phyloP scores from a whole-genome alignment of 2,797 vertebrate species.

The Euthynnus affinis region DNA sequence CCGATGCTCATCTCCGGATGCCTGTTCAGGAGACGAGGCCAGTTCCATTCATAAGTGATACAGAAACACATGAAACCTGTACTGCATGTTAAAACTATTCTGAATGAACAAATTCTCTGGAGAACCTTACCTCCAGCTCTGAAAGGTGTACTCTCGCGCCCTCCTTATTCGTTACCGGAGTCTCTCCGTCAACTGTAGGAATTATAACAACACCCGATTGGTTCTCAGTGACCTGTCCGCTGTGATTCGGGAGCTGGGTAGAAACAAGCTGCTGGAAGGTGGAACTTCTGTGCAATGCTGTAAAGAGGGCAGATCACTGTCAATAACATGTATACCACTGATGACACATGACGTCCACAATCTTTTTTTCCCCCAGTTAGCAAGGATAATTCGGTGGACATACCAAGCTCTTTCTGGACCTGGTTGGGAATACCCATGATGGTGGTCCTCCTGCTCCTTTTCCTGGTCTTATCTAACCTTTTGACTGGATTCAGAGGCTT shows the following conservation, averaged over 20 bases:
- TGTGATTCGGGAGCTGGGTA: constrained; percentile 46
- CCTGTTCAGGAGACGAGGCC: constrained; percentile 62
- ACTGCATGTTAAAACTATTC: not conserved
- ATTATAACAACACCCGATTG: constrained; percentile 78
- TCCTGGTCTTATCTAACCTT: constrained; percentile 82
- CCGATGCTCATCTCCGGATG: constrained; percentile 81
- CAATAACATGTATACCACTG: constrained; percentile 6
- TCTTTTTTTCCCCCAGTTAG: not conserved
- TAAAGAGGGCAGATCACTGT: constrained; percentile 27
- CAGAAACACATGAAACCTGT: not conserved
- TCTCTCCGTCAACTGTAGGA: constrained; percentile 89
- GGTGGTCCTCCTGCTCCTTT: constrained; percentile 92
- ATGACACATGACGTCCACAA: not conserved
- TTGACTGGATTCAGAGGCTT: constrained; percentile 86
- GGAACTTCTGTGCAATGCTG: constrained; percentile 81
- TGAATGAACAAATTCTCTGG: not conserved
- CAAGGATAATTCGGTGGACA: constrained; percentile 33
- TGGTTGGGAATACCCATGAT: constrained; percentile 97
- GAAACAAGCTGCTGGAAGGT: constrained; percentile 76
- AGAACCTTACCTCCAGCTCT: constrained; percentile 83
- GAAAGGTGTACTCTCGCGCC: constrained; percentile 90
- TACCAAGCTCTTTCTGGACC: constrained; percentile 96
- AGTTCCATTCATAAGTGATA: not conserved
- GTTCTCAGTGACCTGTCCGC: constrained; percentile 49
- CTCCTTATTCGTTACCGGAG: constrained; percentile 66